A percentile compares a stretch with the other conserved stretches of the same genome.
These are phyloP conservation scores for Halyomorpha halys DNA, from an alignment of 1,140 invertebrate genomes.

Conservation along the genomic window DNA sequence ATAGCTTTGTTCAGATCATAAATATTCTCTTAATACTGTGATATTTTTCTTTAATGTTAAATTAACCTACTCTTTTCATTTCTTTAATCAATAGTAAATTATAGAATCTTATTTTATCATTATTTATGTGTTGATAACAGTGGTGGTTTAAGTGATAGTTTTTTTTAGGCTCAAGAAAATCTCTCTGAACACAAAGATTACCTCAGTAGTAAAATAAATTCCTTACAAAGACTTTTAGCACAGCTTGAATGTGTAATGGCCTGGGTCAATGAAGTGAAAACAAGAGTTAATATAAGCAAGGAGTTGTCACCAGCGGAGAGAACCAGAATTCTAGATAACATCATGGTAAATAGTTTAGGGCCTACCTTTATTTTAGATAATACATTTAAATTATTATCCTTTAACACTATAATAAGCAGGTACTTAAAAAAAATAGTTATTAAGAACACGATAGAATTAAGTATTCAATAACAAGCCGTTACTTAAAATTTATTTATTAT, in stretches of 20 bases:
- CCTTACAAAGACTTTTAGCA: constrained; percentile 46
- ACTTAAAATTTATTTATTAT: too few relatives aligned
- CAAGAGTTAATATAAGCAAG: constrained; percentile 40
- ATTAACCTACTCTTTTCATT: background rate
- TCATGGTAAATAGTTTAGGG: constrained; percentile 44
- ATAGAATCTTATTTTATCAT: background rate
- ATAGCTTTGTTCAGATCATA: too few relatives aligned
- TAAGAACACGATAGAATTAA: too few relatives aligned
- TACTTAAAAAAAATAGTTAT: too few relatives aligned
- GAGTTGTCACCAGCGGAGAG: constrained; percentile 42
- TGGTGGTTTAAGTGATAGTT: background rate
- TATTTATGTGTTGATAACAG: constrained; percentile 8
- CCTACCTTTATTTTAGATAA: background rate
- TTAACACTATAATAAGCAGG: too few relatives aligned
- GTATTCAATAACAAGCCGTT: too few relatives aligned
- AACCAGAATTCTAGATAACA: constrained; percentile 44
- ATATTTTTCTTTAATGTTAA: background rate
- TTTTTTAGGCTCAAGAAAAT: constrained; percentile 27
- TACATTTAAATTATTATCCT: background rate
- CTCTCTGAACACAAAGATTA: constrained; percentile 43
- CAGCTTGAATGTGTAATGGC: constrained; percentile 45
- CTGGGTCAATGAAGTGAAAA: constrained; percentile 45
- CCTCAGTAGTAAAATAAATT: constrained; percentile 46
- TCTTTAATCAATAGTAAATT: background rate
- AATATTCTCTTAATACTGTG: too few relatives aligned